phyloP scores from a whole-genome alignment of 2,888 invertebrate species.

The Drosophila nigricruria region DNA sequence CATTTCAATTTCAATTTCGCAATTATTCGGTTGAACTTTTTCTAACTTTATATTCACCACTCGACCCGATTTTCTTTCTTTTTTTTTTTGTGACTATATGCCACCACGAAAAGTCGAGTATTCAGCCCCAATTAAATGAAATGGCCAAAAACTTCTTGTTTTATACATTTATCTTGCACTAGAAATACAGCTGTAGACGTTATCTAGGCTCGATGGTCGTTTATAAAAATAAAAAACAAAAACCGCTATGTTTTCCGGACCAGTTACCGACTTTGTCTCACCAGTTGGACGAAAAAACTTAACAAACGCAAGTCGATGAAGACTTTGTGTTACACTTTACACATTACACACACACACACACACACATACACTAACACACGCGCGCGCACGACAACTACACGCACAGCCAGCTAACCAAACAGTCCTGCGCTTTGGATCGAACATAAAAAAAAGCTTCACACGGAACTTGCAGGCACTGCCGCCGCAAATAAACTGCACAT shows the following conservation, averaged over 20 bases:
- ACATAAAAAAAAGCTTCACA: conserved; percentile 48
- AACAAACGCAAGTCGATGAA: conserved; percentile 81
- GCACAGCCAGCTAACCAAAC: conserved; percentile 47
- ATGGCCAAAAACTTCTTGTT: conserved; percentile 16
- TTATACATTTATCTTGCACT: conserved; percentile 21
- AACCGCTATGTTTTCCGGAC: conserved; percentile 75
- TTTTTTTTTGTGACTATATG: conserved; percentile 32
- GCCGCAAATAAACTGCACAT: conserved; percentile 31
- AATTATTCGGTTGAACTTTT: conserved; percentile 53
- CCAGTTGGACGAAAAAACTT: conserved; percentile 84
- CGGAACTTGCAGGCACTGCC: conserved; percentile 36
- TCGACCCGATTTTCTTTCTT: conserved; percentile 67
- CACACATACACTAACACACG: no score
- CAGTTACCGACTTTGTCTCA: conserved; percentile 83
- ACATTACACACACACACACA: conserved; percentile 66
- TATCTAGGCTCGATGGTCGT: conserved; percentile 14
- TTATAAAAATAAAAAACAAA: conserved; percentile 55
- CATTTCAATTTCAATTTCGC: conserved; percentile 38
- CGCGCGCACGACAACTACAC: conserved; percentile 68
- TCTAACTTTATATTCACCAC: conserved; percentile 73
- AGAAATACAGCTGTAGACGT: conserved; percentile 17
- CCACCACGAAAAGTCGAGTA: conserved; percentile 62
- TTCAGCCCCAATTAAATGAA: conserved; percentile 25
- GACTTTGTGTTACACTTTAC: conserved; percentile 75
- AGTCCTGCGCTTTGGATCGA: conserved; percentile 61